phyloP scores from a whole-genome alignment of 2,888 invertebrate species.

The Aphodius granarius region DNA sequence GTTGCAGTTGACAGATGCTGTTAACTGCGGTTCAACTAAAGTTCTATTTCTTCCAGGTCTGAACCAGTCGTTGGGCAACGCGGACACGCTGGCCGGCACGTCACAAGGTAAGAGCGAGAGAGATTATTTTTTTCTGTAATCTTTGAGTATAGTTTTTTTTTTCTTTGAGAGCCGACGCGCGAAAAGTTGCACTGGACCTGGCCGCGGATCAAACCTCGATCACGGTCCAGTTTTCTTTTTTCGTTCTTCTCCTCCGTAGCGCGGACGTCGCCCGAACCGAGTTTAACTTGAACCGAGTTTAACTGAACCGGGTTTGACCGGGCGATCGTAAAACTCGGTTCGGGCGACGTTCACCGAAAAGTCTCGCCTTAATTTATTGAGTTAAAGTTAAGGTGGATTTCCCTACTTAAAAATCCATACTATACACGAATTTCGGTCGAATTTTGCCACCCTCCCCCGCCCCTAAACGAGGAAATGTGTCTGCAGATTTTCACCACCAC shows the following conservation, averaged over 20 bases:
- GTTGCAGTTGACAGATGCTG: slow-evolving; percentile 43
- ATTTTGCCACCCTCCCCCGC: not conserved
- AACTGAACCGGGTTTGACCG: not conserved
- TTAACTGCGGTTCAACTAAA: slow-evolving; percentile 45
- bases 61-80: slow-evolving; percentile 59
- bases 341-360: not conserved
- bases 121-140: slow-evolving; percentile 3
- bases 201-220: not conserved
- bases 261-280: not conserved
- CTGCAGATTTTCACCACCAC: not conserved
- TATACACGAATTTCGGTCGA: slow-evolving; percentile 8
- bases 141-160: slow-evolving; percentile 11
- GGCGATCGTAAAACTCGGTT: not conserved
- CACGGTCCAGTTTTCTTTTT: slow-evolving; percentile 15
- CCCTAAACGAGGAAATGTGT: slow-evolving; percentile 1
- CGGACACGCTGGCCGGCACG: slow-evolving; percentile 79
- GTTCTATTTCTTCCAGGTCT: slow-evolving; percentile 59
- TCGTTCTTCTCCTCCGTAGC: slow-evolving; percentile 16
- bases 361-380: slow-evolving; percentile 16
- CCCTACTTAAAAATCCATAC: slow-evolving; percentile 31
- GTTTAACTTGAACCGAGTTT: not conserved
- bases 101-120: slow-evolving; percentile 75
- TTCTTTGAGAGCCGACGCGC: slow-evolving; percentile 11
- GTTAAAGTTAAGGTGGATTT: slow-evolving; percentile 25
- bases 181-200: slow-evolving; percentile 7